Conservation (phyloP, 2,797 vertebrate genomes). For the Gambelia wislizenii region DNA sequence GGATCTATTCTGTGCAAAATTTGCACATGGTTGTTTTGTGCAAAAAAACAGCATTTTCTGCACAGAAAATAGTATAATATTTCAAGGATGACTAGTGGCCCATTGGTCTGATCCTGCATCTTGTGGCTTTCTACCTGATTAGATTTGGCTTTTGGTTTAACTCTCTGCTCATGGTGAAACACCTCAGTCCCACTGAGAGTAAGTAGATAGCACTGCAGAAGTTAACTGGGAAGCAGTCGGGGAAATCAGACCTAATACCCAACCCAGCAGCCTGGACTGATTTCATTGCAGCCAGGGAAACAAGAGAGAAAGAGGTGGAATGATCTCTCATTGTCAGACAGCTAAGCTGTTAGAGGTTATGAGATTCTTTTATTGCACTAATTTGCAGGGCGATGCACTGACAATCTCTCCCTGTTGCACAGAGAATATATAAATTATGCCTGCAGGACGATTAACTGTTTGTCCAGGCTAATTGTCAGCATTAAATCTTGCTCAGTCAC, state of each 20-base stretch:
- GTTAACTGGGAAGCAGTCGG: slow-evolving; percentile 4
- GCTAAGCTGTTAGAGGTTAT: slow-evolving; percentile 64
- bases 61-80: too few relatives aligned
- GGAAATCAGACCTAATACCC: slow-evolving; percentile 29
- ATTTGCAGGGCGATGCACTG: slow-evolving; percentile 60
- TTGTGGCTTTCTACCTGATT: neutral
- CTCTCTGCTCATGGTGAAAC: neutral
- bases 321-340: slow-evolving; percentile 66
- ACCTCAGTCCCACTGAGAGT: accelerated
- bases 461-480: slow-evolving; percentile 79
- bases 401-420: slow-evolving; percentile 68
- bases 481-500: slow-evolving; percentile 76
- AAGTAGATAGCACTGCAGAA: slow-evolving; percentile 26
- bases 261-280: slow-evolving; percentile 55
- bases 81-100: neutral
- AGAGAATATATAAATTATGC: slow-evolving; percentile 74
- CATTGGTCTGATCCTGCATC: neutral
- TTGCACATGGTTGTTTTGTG: too few relatives aligned
- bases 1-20: too few relatives aligned
- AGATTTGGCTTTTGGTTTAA: neutral
- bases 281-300: slow-evolving; percentile 57
- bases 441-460: slow-evolving; percentile 73
- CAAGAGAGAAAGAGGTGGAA: slow-evolving; percentile 46
- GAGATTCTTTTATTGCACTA: slow-evolving; percentile 69
- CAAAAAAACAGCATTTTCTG: too few relatives aligned